Percentiles rank a stretch among this genome's conserved stretches.
Evolutionary conservation across 2,888 invertebrate genomes (phyloP).

Genomic region (Drosophila basisetae): DNA sequence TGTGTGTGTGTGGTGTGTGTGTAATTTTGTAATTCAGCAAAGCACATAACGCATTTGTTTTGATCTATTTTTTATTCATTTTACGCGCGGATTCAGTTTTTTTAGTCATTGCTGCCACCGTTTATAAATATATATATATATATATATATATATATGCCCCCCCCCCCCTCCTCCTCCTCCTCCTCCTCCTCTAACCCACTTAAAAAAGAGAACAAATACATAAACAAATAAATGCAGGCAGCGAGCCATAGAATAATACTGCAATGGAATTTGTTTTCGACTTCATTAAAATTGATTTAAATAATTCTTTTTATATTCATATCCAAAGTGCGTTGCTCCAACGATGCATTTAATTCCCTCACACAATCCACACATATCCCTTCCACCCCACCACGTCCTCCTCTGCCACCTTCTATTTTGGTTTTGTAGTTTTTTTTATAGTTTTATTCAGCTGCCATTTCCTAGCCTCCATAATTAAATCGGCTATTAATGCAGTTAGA

Average conservation of each 20-base stretch:
- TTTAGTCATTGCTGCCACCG: constrained; percentile 38
- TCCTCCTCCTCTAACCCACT: constrained; percentile 8
- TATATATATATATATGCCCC: not conserved
- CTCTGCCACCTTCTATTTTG: constrained; percentile 1
- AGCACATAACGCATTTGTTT: constrained; percentile 65
- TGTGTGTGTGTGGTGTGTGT: not conserved
- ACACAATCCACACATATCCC: not conserved
- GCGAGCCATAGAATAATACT: constrained; percentile 41
- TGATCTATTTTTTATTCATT: constrained; percentile 55
- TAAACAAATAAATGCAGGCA: constrained; percentile 38
- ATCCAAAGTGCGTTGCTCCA: constrained; percentile 47
- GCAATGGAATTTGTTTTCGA: constrained; percentile 71
- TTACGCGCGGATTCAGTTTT: constrained; percentile 70
- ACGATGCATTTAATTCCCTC: constrained; percentile 21
- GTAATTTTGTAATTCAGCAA: constrained; percentile 18
- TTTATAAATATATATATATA: not conserved
- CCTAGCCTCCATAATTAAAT: constrained; percentile 59
- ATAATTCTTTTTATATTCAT: constrained; percentile 56
- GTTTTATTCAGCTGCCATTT: constrained; percentile 34
- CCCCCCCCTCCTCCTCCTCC: not conserved
- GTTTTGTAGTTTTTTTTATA: constrained; percentile 46
- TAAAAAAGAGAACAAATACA: constrained; percentile 23
- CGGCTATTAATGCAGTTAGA: constrained; percentile 45
- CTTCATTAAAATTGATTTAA: constrained; percentile 79
- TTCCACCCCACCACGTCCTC: not conserved